phyloP scores from a whole-genome alignment of 1,140 invertebrate genomes.

The Drosophila orena region DNA sequence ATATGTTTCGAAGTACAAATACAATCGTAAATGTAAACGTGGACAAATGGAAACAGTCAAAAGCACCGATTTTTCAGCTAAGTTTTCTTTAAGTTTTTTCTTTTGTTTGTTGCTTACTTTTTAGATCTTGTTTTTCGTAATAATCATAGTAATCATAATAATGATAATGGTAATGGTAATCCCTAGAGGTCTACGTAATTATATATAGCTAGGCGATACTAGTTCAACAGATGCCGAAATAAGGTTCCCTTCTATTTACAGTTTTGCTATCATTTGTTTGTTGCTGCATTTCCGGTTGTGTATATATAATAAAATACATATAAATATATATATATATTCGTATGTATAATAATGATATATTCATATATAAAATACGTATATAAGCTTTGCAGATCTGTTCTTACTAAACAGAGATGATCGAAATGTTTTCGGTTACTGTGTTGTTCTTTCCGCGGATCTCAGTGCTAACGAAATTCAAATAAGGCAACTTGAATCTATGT shows the following conservation, averaged over 20 bases:
- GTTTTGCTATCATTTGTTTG: constrained; percentile 26
- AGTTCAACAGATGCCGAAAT: constrained; percentile 56
- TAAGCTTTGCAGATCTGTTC: constrained; percentile 42
- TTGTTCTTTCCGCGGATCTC: constrained; percentile 34
- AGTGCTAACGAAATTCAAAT: constrained; percentile 81
- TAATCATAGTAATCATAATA: constrained; percentile 70
- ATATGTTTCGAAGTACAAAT: constrained; percentile 82
- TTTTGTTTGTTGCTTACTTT: constrained; percentile 44
- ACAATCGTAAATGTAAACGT: constrained; percentile 78
- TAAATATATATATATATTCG: constrained; percentile 70
- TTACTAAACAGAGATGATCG: constrained; percentile 42
- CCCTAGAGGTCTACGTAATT: constrained; percentile 68
- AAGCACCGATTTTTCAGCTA: constrained; percentile 85
- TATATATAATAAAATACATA: constrained; percentile 71
- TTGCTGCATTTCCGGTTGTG: constrained; percentile 32
- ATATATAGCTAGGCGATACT: constrained; percentile 54
- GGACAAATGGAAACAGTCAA: constrained; percentile 85
- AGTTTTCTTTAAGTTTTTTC: constrained; percentile 60
- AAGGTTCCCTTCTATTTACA: constrained; percentile 52
- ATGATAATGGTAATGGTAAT: constrained; percentile 63
- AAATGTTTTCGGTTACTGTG: constrained; percentile 32
- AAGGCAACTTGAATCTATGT: constrained; percentile 82
- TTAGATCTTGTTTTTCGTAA: constrained; percentile 29
- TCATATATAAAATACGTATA: constrained; percentile 79
- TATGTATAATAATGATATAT: constrained; percentile 68